Evolutionary conservation across 2,113 vertebrate species (phyloP), one percentile per base, ranked within the genome.

Genomic region (Pandion haliaetus): DNA sequence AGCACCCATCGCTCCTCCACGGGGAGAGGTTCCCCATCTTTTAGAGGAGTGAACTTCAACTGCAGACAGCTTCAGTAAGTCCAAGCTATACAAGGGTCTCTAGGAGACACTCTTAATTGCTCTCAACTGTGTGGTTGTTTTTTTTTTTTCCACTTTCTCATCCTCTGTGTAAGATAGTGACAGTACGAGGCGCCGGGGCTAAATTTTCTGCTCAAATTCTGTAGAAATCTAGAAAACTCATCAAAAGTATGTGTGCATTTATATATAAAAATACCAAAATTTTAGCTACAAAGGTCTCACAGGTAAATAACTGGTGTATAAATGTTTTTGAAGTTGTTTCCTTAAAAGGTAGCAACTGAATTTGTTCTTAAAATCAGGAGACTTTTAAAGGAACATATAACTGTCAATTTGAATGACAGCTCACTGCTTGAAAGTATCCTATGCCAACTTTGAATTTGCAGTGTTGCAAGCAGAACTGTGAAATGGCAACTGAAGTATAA

Each of bases 1-100:
- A 0, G 3, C 3, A 1, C 1, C 1, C 13, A n/a, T 13, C 0
- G 0, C 45, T 50, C 52, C 67, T 52, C 2, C 1, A 26, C 5
- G 16, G 20, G 38, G 50, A 82, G 38, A 40, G n/a, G 4, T 26
- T 45, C 31, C 29, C 26, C 2, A 0, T 18, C 47, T 28, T 77
- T 38, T 44, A 44, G 40, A 86, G 50, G 19, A 49, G 21, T 17
- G 32, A 66, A 24, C 29, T 63, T 88, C 59, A 77, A 4, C 6
- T 44, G 38, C 7, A 8, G 32, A 45, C 23, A 32, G 55, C 36
- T 91, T 74, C 55, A 54, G 10, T n/a, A 67, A 72, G 17, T 23
- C 34, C 31, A 49, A 62, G 28, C 10, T 49, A 18, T 38, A 36
- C 2, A 2, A 45, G 6, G 12, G 16, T 31, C 38, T 85, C 65